A percentile compares a stretch with the other conserved stretches of the same genome.
These are phyloP conservation scores for Hyperopisus bebe DNA, from an alignment of 2,113 vertebrate species.

Conservation along the genomic window DNA sequence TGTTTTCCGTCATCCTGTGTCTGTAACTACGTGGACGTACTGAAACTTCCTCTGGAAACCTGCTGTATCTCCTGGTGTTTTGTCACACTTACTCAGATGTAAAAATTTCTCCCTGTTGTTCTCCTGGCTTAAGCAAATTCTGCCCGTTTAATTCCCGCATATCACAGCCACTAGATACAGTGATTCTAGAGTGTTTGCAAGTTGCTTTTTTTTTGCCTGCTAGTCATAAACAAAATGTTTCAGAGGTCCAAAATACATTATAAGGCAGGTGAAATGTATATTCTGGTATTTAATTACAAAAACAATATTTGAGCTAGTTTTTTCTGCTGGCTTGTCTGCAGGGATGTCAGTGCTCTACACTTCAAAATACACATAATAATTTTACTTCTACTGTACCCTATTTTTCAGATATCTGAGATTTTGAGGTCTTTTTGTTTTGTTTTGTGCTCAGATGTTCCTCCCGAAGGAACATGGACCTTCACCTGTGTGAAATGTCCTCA, in stretches of 20 bases:
- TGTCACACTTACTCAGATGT: constrained; percentile 16
- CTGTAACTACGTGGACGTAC: not conserved
- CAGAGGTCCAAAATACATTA: constrained; percentile 22
- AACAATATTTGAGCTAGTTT: not conserved
- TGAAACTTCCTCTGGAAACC: not conserved
- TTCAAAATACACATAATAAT: not conserved
- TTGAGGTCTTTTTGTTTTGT: not conserved
- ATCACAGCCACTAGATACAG: constrained; percentile 51
- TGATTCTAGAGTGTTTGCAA: constrained; percentile 39
- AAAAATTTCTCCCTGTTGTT: constrained; percentile 34
- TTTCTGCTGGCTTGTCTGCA: not conserved
- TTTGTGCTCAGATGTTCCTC: not conserved
- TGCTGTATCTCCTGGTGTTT: constrained; percentile 19
- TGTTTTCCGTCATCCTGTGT: not conserved
- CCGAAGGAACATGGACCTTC: constrained; percentile 19
- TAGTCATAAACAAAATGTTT: constrained; percentile 47
- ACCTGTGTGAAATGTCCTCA: not conserved
- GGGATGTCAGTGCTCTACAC: not conserved
- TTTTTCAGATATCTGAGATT: not conserved
- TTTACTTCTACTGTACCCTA: not conserved
- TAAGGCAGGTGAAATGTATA: not conserved
- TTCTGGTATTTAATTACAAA: not conserved
- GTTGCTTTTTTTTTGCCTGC: constrained; percentile 48
- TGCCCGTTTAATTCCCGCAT: constrained; percentile 42
- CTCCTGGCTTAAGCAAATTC: constrained; percentile 39